Evolutionary conservation across 2,888 invertebrate genomes (phyloP).

Genomic region (Papilio demoleus): DNA sequence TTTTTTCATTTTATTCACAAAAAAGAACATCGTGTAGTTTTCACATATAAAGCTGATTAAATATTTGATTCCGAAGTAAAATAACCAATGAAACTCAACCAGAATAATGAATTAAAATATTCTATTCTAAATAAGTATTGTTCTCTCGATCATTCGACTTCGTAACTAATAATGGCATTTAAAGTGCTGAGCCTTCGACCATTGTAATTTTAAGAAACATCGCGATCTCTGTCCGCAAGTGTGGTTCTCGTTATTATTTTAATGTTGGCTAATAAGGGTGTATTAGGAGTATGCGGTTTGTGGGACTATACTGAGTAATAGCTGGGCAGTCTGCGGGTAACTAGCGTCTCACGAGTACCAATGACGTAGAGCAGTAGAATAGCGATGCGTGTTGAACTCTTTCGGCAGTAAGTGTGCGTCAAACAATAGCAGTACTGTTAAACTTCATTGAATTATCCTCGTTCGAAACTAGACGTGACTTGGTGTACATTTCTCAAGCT

Average conservation of each 20-base stretch:
- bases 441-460: neutral
- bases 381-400: neutral
- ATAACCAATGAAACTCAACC: too few relatives aligned
- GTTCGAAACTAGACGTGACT: constrained; percentile 56
- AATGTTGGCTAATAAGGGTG: constrained; percentile 68
- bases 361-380: neutral
- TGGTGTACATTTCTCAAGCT: constrained; percentile 44
- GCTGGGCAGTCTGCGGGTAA: constrained; percentile 62
- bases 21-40: too few relatives aligned
- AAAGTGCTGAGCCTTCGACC: constrained; percentile 27
- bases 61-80: too few relatives aligned
- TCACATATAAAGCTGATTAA: too few relatives aligned
- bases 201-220: constrained; percentile 50
- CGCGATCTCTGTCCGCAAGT: constrained; percentile 49
- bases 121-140: neutral
- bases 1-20: too few relatives aligned
- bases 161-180: constrained; percentile 6
- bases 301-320: constrained; percentile 66
- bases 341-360: constrained; percentile 40
- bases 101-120: neutral
- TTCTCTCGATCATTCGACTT: constrained; percentile 14
- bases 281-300: constrained; percentile 67
- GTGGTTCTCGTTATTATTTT: constrained; percentile 65
- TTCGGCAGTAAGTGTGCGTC: neutral
- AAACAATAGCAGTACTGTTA: neutral